These are phyloP conservation scores for Champsocephalus gunnari DNA, from an alignment of 2,797 vertebrate species.

Conservation along the genomic window DNA sequence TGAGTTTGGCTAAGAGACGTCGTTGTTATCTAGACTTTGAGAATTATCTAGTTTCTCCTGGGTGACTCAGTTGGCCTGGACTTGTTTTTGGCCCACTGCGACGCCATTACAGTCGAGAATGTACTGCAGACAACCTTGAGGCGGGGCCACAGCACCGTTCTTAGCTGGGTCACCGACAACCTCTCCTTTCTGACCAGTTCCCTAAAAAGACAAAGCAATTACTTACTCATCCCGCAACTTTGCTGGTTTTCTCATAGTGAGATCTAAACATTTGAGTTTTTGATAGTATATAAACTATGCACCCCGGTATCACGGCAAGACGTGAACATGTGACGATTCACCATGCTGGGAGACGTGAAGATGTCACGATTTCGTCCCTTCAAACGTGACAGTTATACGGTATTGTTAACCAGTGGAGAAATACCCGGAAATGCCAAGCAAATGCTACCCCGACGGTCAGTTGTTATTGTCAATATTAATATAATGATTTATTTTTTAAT, in stretches of 20 bases:
- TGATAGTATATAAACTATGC: not conserved
- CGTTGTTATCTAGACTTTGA: constrained; percentile 50
- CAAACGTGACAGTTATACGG: too few species aligned
- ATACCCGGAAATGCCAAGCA: too few species aligned
- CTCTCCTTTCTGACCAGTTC: constrained; percentile 88
- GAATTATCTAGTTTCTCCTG: constrained; percentile 20
- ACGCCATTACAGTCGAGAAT: constrained; percentile 99
- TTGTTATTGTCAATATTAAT: too few species aligned
- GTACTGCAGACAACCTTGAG: constrained; percentile 99
- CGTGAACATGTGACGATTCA: too few species aligned
- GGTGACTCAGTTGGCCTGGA: constrained; percentile 88
- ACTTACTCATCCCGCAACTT: not conserved
- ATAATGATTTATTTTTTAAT: too few species aligned
- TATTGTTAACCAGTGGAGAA: too few species aligned
- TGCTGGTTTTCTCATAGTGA: not conserved
- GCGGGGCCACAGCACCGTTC: constrained; percentile 88
- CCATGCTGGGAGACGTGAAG: too few species aligned
- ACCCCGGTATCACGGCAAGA: too few species aligned
- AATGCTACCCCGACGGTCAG: too few species aligned
- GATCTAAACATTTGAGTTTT: not conserved
- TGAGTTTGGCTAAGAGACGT: constrained; percentile 82
- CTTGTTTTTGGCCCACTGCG: constrained; percentile 95
- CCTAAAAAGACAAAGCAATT: constrained; percentile 80
- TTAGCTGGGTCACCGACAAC: constrained; percentile 85
- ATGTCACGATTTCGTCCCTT: too few species aligned